Evolutionary conservation across 2,888 invertebrate genomes (phyloP), one percentile per base, ranked within the genome.

Genomic region (Diarsia brunnea): DNA sequence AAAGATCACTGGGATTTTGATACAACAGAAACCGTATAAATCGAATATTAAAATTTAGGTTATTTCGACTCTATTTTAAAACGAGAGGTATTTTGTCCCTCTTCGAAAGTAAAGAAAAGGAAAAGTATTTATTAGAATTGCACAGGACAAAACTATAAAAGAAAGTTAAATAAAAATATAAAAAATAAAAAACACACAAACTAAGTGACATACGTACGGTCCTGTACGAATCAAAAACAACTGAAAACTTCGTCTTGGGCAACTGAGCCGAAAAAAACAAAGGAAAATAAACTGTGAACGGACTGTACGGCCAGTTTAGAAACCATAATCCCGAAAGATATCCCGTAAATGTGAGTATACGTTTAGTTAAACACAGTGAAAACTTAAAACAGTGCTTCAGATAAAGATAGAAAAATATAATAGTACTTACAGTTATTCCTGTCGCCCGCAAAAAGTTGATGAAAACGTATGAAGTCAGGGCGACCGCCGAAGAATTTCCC

Each of bases 401-500:
- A 8, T 38, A 47, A 47, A 1, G n/a, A 19, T 58, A 58, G 27
- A 60, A 31, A 19, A 61, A 4, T 1, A 10, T 8, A 2, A 1
- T 78, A 73, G 81, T 93, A 98, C 98, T 98, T 94, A 98, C 98
- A 98, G 92, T 98, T 98, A 94, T 98, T 98, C 73, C 98, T 96
- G 94, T 98, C 98, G 51, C 98, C 98, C 47, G 98, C 98, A 92
- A 99, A 98, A 14, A 98, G 97, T 84, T 97, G 97, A 90, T 98
- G 98, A 92, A 98, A 98, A 27, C 99, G 96, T 85, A 98, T 92
- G 92, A 98, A 98, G 91, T 98, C 97, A 0, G 98, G 98, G 16
- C 99, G 96, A 19, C 98, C 98, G 2, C 98, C 98, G 93, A 99
- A 98, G 89, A 98, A 98, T 82, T 97, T 98, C 8, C 98, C 98